These are phyloP conservation scores for Clupea harengus DNA, from an alignment of 2,113 vertebrate species.

Conservation along the genomic window DNA sequence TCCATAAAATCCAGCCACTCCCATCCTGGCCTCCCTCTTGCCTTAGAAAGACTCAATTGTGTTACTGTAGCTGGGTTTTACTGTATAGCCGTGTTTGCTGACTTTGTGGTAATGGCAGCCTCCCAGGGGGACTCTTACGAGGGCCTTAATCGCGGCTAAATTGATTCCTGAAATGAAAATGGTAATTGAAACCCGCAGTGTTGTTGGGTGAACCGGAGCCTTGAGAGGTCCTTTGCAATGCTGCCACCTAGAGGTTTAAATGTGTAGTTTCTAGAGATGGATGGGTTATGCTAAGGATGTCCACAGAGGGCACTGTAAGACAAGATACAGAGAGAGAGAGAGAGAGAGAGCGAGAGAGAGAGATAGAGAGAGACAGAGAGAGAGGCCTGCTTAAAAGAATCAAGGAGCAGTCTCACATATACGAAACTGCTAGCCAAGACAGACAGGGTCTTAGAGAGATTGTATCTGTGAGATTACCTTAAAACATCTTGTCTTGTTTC, in stretches of 20 bases:
- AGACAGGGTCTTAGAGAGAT: not conserved
- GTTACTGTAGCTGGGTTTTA: not conserved
- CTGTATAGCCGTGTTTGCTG: not conserved
- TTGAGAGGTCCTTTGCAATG: not conserved
- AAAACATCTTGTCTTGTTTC: not conserved
- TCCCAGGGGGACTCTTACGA: not conserved
- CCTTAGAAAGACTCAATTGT: slow-evolving; percentile 11
- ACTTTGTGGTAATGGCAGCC: not conserved
- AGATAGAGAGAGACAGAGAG: no score
- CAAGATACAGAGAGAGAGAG: not conserved
- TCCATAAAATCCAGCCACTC: not conserved
- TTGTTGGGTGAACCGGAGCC: not conserved
- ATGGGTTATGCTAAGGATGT: not conserved
- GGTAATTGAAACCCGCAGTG: slow-evolving; percentile 6
- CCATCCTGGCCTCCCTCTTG: not conserved
- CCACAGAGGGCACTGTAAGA: not conserved
- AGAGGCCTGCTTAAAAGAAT: no score
- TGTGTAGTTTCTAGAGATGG: not conserved
- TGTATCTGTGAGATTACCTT: not conserved
- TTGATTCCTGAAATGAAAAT: slow-evolving; percentile 5
- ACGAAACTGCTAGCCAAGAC: no score
- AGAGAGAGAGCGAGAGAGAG: not conserved
- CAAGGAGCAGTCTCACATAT: not conserved
- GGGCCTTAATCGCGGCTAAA: not conserved
- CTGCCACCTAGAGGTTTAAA: not conserved